Evolutionary conservation across 1,140 invertebrate genomes (phyloP).

Genomic region (Ostrea denselamellosa): DNA sequence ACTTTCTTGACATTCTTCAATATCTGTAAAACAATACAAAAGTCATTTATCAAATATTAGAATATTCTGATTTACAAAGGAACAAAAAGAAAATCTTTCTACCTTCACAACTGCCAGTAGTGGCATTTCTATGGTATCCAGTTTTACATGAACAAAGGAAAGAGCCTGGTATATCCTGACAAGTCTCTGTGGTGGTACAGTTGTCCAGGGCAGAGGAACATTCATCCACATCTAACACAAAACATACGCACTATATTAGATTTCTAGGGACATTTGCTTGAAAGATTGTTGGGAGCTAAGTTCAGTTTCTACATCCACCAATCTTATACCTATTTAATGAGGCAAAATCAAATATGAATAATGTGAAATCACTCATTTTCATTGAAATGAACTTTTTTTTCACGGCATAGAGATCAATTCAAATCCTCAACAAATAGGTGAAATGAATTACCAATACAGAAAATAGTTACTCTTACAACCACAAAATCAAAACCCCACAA

Average conservation of each 20-base stretch:
- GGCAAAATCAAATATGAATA: too few species aligned
- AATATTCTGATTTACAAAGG: background rate
- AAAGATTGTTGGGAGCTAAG: too few species aligned
- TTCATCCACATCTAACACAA: conserved; percentile 41
- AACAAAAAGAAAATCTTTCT: background rate
- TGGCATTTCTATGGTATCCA: conserved; percentile 82
- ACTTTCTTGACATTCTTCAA: conserved; percentile 47
- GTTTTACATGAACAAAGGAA: conserved; percentile 89
- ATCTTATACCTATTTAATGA: too few species aligned
- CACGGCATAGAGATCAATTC: too few species aligned
- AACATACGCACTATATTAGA: background rate
- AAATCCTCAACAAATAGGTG: too few species aligned
- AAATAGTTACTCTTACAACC: too few species aligned
- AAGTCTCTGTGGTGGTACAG: conserved; percentile 71
- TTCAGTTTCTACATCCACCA: too few species aligned
- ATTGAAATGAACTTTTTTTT: too few species aligned
- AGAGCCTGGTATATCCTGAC: conserved; percentile 90
- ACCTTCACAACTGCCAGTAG: conserved; percentile 9
- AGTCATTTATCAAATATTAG: background rate
- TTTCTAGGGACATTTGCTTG: too few species aligned
- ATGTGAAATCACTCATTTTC: too few species aligned
- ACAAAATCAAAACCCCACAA: too few species aligned
- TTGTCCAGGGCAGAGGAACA: conserved; percentile 1
- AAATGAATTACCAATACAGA: too few species aligned
- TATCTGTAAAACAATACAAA: conserved; percentile 42